Evolutionary conservation across 2,888 invertebrate species (phyloP).

Genomic region (Lepidonotus clava): DNA sequence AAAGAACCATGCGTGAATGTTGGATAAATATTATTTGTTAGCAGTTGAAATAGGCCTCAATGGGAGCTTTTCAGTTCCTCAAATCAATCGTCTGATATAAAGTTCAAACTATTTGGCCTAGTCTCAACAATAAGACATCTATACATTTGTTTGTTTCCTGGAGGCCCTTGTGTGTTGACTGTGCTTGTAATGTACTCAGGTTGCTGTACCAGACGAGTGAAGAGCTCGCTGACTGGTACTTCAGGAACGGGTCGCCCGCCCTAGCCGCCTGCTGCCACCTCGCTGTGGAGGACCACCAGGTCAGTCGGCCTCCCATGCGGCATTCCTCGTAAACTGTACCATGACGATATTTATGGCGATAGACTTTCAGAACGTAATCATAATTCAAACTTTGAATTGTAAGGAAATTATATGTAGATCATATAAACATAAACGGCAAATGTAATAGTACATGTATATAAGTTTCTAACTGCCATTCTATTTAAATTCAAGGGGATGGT

Average conservation of each 20-base stretch:
- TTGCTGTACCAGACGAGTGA: slow-evolving; percentile 69
- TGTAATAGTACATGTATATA: not conserved
- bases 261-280: slow-evolving; percentile 80
- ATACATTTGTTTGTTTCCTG: too few species aligned
- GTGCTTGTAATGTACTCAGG: slow-evolving; percentile 63
- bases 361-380: not conserved
- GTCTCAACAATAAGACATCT: too few species aligned
- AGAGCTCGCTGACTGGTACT: slow-evolving; percentile 75
- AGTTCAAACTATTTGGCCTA: not conserved
- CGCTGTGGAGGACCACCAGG: slow-evolving; percentile 77
- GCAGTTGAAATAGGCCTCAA: not conserved
- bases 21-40: too few species aligned
- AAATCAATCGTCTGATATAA: not conserved
- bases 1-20: too few species aligned
- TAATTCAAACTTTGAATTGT: not conserved
- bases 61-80: too few species aligned
- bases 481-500: too few species aligned
- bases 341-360: too few species aligned
- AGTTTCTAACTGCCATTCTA: not conserved
- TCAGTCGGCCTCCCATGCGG: slow-evolving; percentile 56
- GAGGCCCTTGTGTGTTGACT: not conserved
- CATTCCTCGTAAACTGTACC: too few species aligned
- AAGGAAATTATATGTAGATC: not conserved
- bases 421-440: too few species aligned
- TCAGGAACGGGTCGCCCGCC: slow-evolving; percentile 79